These are phyloP conservation scores for Phalacrocorax brasilianus DNA, from an alignment of 2,113 vertebrate species.

Conservation along the genomic window DNA sequence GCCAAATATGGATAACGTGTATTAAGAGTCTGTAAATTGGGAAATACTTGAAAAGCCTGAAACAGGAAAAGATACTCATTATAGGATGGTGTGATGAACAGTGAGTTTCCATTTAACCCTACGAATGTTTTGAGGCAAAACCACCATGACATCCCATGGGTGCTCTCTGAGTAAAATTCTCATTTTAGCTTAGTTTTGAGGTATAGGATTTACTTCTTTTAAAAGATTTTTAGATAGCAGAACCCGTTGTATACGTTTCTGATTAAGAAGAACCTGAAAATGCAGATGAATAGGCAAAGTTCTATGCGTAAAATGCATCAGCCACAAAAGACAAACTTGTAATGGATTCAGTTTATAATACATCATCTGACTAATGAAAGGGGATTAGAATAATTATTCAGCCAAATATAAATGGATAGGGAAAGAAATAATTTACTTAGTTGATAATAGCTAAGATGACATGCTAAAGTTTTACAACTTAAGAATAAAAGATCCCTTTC, in stretches of 20 bases:
- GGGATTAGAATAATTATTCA: neutral
- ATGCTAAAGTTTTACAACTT: neutral
- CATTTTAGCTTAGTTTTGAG: neutral
- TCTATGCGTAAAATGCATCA: neutral
- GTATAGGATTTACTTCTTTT: neutral
- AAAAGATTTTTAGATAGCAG: neutral
- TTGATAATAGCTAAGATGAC: neutral
- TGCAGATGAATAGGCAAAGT: neutral
- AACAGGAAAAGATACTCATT: neutral
- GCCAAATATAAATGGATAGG: neutral
- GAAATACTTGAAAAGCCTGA: neutral
- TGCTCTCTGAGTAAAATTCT: neutral
- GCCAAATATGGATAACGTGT: neutral
- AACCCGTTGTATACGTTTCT: neutral
- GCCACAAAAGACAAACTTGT: neutral
- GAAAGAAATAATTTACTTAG: neutral
- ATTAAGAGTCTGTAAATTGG: neutral
- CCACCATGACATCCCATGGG: neutral
- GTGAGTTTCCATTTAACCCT: neutral
- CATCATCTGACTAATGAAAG: neutral
- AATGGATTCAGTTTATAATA: neutral
- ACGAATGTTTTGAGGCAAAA: neutral
- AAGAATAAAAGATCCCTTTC: neutral
- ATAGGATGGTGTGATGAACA: neutral
- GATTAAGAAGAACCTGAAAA: neutral